Evolutionary conservation across 2,113 vertebrate genomes (phyloP).

Genomic region (Seriola quinqueradiata): DNA sequence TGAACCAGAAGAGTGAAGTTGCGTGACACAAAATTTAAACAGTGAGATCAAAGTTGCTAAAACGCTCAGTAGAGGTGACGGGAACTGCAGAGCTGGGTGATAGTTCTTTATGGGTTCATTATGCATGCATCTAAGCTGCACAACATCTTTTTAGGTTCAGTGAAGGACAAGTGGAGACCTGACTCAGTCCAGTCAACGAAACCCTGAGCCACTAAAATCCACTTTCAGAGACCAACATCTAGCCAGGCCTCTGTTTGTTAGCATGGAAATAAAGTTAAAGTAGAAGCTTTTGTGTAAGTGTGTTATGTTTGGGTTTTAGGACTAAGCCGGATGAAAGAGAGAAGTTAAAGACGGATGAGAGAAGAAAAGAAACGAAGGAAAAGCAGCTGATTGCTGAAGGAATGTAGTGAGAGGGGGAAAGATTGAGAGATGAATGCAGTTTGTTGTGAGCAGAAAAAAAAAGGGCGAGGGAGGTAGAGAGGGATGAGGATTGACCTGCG

Average conservation of each 20-base stretch:
- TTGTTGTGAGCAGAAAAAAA: constrained; percentile 4
- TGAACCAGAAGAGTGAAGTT: too few relatives aligned
- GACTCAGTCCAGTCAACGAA: not conserved
- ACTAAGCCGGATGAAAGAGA: not conserved
- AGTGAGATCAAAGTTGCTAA: too few relatives aligned
- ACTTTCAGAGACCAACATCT: not conserved
- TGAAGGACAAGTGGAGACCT: too few relatives aligned
- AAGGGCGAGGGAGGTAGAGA: not conserved
- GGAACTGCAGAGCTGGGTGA: not conserved
- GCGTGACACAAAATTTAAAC: too few relatives aligned
- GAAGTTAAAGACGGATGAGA: not conserved
- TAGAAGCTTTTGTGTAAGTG: not conserved
- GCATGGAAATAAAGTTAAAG: not conserved
- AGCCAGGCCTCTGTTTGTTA: not conserved
- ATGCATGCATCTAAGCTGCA: not conserved
- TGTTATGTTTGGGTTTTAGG: not conserved
- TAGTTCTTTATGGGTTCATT: too few relatives aligned
- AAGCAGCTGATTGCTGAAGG: constrained; percentile 6
- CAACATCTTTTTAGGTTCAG: not conserved
- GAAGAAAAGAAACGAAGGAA: not conserved
- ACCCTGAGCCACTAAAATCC: not conserved
- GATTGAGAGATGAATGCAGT: not conserved
- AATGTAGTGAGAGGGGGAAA: not conserved
- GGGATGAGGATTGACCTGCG: constrained; percentile 18
- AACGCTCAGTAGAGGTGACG: too few relatives aligned